phyloP scores from a whole-genome alignment of 1,140 invertebrate genomes.

The Tetramorium simillimum region DNA sequence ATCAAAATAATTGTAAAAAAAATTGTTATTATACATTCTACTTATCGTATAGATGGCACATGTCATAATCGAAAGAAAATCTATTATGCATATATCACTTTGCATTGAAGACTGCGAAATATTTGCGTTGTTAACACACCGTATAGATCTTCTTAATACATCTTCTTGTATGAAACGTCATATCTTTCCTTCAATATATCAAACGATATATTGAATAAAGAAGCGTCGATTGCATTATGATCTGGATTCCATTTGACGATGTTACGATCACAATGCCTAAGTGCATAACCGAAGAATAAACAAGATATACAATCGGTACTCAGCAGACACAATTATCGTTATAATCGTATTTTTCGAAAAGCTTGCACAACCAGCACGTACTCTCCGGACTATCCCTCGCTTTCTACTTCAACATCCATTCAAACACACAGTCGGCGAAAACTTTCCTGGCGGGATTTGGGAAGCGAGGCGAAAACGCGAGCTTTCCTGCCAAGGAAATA shows the following conservation, averaged over 20 bases:
- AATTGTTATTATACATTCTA: too few relatives aligned
- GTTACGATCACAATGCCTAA: neutral
- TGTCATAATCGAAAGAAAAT: neutral
- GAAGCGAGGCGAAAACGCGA: slow-evolving; percentile 79
- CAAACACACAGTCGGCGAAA: slow-evolving; percentile 65
- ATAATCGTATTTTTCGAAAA: slow-evolving; percentile 84
- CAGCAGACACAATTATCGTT: slow-evolving; percentile 84
- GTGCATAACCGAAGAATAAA: slow-evolving; percentile 77
- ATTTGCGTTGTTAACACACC: neutral
- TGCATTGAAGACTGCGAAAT: neutral
- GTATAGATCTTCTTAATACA: neutral
- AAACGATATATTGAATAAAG: neutral
- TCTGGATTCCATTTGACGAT: neutral
- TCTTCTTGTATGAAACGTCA: neutral
- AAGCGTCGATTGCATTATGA: neutral
- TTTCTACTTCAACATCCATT: slow-evolving; percentile 52
- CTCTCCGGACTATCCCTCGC: slow-evolving; percentile 21
- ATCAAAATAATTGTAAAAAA: too few relatives aligned
- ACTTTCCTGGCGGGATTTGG: slow-evolving; percentile 81
- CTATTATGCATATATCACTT: neutral
- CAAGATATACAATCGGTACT: slow-evolving; percentile 81
- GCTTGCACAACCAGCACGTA: slow-evolving; percentile 71
- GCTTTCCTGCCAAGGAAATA: slow-evolving; percentile 75
- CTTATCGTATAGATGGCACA: too few relatives aligned
- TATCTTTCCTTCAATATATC: neutral